Base-by-base conservation (phyloP, 2,797 vertebrate genomes). In the Kryptolebias ocellatus region DNA sequence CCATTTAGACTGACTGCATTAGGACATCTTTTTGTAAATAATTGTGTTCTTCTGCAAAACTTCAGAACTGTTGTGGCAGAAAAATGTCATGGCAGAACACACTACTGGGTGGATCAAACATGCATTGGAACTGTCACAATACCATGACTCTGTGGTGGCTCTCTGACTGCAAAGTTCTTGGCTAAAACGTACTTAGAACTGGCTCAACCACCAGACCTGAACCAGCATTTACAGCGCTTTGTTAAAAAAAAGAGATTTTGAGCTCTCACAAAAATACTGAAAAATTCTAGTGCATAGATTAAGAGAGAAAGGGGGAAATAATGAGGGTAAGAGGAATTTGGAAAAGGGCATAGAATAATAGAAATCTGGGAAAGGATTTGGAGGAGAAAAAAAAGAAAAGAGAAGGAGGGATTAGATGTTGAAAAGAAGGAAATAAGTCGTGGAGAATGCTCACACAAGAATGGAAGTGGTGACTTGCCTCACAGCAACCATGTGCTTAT, bases 401-500 rank as follows among this genome's bases (percentile, higher is more conserved):
- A 52, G 31, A 55, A 47, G 16, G 31, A 72, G 17, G 28, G 55
- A 54, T 52, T 55, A 64, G 69, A 17, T 47, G 29, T 63, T 24
- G 34, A 60, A 57, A 59, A 70, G 66, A 67, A 53, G 27, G 37
- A 10, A 60, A 67, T 53, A 81, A 77, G 51, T 57, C 69, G 6
- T 55, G 17, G 57, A 64, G 66, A 54, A 81, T 73, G 69, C 76
- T 81, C 56, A 64, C 55, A 70, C 29, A 62, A 67, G 61, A 80
- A 59, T 72, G 66, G 65, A 81, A 76, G 63, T 56, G 61, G 70
- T 56, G 59, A 65, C 54, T 77, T 69, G 57, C 58, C 63, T 88
- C 72, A 12, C 60, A 70, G 77, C 52, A 64, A 52, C 78, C 76
- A 63, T 87, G 78, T 85, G 79, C 81, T 85, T 88, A 85, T 89